These are phyloP conservation scores for Centroberyx gerrardi DNA, from an alignment of 2,797 vertebrate species.

Conservation along the genomic window DNA sequence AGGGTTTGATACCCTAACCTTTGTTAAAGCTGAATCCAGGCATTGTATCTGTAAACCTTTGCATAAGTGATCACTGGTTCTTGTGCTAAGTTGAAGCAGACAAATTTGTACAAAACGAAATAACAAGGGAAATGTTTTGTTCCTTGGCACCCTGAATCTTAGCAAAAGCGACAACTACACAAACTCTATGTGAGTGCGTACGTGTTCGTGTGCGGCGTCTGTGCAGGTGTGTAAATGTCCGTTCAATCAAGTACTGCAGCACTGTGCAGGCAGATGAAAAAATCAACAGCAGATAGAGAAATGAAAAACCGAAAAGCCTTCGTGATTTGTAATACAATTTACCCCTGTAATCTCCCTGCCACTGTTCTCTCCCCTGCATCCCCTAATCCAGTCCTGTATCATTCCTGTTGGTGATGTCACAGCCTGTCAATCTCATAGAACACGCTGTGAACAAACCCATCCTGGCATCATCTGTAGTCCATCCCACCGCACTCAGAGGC, in stretches of 20 bases:
- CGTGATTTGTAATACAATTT: slow-evolving; percentile 81
- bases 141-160: neutral
- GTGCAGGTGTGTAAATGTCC: slow-evolving; percentile 34
- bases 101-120: neutral
- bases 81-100: neutral
- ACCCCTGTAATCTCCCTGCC: slow-evolving; percentile 74
- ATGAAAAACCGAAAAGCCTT: slow-evolving; percentile 74
- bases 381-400: slow-evolving; percentile 74
- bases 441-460: slow-evolving; percentile 36
- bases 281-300: slow-evolving; percentile 48
- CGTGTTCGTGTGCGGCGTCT: neutral
- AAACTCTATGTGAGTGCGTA: neutral
- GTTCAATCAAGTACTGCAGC: slow-evolving; percentile 23
- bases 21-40: too few species aligned
- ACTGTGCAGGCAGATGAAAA: slow-evolving; percentile 34
- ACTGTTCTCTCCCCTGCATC: slow-evolving; percentile 55
- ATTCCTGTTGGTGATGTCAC: slow-evolving; percentile 70
- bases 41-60: too few species aligned
- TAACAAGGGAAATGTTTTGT: neutral
- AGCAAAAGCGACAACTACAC: neutral
- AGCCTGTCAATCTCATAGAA: slow-evolving; percentile 25
- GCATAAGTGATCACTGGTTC: too few species aligned
- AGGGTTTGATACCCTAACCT: neutral
- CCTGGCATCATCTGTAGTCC: slow-evolving; percentile 43
- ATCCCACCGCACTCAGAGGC: neutral